Conservation (phyloP, 2,113 vertebrate genomes). For the Circaetus gallicus region DNA sequence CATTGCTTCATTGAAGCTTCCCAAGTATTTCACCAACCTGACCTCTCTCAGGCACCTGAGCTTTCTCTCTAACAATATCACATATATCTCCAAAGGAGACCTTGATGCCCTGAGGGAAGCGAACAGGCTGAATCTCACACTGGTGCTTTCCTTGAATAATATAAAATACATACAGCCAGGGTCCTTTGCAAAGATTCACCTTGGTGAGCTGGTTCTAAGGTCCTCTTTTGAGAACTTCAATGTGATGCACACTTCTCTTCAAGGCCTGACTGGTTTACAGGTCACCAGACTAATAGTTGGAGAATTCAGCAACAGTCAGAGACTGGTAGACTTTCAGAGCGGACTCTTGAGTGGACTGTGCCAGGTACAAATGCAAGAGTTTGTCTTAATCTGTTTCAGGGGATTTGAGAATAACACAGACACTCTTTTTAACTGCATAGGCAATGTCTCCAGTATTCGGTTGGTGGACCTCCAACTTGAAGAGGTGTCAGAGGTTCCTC, state of each 20-base stretch:
- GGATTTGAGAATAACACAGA: accelerated
- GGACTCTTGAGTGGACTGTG: constrained; percentile 68
- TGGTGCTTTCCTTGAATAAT: constrained; percentile 75
- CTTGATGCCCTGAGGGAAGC: constrained; percentile 50
- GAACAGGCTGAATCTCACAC: constrained; percentile 56
- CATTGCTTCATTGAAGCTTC: constrained; percentile 68
- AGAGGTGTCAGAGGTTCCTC: not conserved
- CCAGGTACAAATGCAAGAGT: constrained; percentile 62
- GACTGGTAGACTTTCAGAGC: not conserved
- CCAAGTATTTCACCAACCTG: constrained; percentile 65
- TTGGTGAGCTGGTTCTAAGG: constrained; percentile 67
- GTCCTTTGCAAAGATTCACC: constrained; percentile 63
- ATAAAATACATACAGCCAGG: constrained; percentile 70
- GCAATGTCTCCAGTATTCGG: constrained; percentile 67
- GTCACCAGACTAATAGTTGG: constrained; percentile 66
- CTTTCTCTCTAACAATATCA: constrained; percentile 69
- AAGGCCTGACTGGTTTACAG: constrained; percentile 67
- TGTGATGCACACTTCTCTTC: constrained; percentile 57
- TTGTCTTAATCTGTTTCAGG: constrained; percentile 33
- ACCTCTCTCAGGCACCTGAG: constrained; percentile 56
- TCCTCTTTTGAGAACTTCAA: constrained; percentile 58
- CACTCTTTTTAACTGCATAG: constrained; percentile 60
- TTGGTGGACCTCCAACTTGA: not conserved
- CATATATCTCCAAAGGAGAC: constrained; percentile 57
- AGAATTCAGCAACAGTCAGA: constrained; percentile 22